Percentiles rank a stretch among this genome's conserved stretches.
phyloP scores from a whole-genome alignment of 1,140 invertebrate genomes.

The Cylas formicarius region DNA sequence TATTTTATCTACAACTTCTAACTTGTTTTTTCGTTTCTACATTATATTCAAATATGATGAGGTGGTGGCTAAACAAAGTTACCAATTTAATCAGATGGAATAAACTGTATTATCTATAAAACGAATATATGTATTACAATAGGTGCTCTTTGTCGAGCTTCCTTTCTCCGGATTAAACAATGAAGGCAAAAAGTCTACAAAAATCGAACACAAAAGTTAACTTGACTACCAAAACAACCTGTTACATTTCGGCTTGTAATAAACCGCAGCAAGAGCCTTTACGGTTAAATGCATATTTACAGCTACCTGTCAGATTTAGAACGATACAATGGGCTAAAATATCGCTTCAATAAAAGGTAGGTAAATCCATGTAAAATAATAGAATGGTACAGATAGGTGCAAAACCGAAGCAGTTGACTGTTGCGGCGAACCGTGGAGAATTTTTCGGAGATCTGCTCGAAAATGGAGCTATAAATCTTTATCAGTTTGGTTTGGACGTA shows the following conservation, averaged over 20 bases:
- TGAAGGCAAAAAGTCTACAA: background rate
- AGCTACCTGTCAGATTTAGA: slow-evolving; percentile 12
- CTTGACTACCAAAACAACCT: background rate
- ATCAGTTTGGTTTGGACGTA: too few species aligned
- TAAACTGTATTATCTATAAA: too few species aligned
- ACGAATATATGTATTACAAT: background rate
- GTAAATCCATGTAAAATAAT: slow-evolving; percentile 1
- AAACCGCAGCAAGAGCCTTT: slow-evolving; percentile 6
- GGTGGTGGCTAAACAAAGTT: too few species aligned
- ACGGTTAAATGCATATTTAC: slow-evolving; percentile 9
- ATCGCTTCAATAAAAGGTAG: slow-evolving; percentile 3
- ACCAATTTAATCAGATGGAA: too few species aligned
- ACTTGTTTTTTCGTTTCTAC: too few species aligned
- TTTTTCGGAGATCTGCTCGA: too few species aligned
- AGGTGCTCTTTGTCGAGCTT: background rate
- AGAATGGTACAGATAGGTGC: slow-evolving; percentile 7
- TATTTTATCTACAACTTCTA: too few species aligned
- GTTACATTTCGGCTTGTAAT: too few species aligned
- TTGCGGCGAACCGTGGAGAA: too few species aligned
- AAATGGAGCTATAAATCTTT: too few species aligned
- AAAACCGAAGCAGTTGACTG: too few species aligned
- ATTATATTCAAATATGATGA: too few species aligned
- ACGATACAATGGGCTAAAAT: slow-evolving; percentile 8
- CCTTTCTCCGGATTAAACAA: slow-evolving; percentile 6
- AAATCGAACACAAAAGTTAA: background rate